phyloP scores from a whole-genome alignment of 2,888 invertebrate genomes.

The Fragum sueziense region DNA sequence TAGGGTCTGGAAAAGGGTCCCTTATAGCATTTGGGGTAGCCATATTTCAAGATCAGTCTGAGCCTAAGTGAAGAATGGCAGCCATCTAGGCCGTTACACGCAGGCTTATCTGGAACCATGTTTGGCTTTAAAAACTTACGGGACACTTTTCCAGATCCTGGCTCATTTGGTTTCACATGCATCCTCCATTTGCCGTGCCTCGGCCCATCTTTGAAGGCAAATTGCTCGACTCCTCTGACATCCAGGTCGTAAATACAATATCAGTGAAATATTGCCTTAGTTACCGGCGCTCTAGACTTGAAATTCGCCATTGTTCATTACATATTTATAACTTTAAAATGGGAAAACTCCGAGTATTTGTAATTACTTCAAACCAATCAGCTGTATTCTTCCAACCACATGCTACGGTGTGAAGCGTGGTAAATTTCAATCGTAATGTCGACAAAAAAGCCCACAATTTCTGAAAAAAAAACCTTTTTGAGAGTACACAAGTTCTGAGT shows the following conservation, averaged over 20 bases:
- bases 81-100: too few species aligned
- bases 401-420: background rate
- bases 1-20: too few species aligned
- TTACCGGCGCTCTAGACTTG: background rate
- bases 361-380: background rate
- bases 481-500: too few species aligned
- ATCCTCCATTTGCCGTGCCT: too few species aligned
- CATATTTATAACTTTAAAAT: background rate
- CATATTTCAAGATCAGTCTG: too few species aligned
- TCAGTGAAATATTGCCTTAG: background rate
- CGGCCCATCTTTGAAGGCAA: background rate
- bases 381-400: background rate
- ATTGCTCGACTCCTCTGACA: background rate
- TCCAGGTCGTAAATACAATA: background rate
- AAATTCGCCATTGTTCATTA: background rate
- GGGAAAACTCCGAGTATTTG: background rate
- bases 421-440: background rate
- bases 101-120: too few species aligned
- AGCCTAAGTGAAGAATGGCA: too few species aligned
- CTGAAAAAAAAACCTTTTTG: too few species aligned
- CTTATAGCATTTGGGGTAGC: too few species aligned
- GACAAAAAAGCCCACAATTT: background rate
- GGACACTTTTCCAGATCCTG: too few species aligned
- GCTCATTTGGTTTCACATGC: too few species aligned
- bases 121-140: too few species aligned